A percentile compares a stretch with the other conserved stretches of the same genome.
These are phyloP conservation scores for Heliothis subflexa DNA, from an alignment of 1,140 invertebrate species.

Conservation along the genomic window DNA sequence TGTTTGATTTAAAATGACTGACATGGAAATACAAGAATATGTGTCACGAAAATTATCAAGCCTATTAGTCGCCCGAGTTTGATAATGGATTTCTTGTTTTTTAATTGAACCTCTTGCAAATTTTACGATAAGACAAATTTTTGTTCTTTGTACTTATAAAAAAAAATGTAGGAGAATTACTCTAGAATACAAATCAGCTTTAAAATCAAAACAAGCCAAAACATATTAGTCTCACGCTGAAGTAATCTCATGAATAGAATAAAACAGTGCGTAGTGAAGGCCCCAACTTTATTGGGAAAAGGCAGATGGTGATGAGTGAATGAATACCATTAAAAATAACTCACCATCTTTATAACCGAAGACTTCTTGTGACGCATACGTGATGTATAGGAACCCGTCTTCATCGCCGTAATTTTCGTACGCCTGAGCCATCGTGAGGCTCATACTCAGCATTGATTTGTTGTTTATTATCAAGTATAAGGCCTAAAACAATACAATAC, in stretches of 20 bases:
- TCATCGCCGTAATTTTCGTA: slow-evolving; percentile 91
- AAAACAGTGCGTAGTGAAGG: too few species aligned
- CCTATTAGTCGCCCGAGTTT: neutral
- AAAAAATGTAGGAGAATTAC: neutral
- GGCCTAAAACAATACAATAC: slow-evolving; percentile 87
- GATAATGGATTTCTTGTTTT: neutral
- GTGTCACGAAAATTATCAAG: neutral
- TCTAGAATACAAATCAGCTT: neutral
- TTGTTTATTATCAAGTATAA: slow-evolving; percentile 94
- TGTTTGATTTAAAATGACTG: neutral
- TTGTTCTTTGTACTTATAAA: neutral
- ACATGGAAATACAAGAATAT: neutral
- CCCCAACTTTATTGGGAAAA: too few species aligned
- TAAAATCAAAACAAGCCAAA: too few species aligned
- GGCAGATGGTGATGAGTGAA: too few species aligned
- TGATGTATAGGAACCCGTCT: slow-evolving; percentile 95
- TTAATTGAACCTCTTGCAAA: neutral
- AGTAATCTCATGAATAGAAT: too few species aligned
- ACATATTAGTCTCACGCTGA: too few species aligned
- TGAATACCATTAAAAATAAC: slow-evolving; percentile 12
- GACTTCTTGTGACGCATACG: slow-evolving; percentile 95
- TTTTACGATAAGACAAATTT: neutral
- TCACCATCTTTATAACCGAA: slow-evolving; percentile 89
- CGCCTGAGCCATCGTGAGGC: slow-evolving; percentile 92
- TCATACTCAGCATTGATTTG: slow-evolving; percentile 92